These are phyloP conservation scores for Tachysurus vachellii DNA, from an alignment of 2,113 vertebrate species.

Conservation along the genomic window DNA sequence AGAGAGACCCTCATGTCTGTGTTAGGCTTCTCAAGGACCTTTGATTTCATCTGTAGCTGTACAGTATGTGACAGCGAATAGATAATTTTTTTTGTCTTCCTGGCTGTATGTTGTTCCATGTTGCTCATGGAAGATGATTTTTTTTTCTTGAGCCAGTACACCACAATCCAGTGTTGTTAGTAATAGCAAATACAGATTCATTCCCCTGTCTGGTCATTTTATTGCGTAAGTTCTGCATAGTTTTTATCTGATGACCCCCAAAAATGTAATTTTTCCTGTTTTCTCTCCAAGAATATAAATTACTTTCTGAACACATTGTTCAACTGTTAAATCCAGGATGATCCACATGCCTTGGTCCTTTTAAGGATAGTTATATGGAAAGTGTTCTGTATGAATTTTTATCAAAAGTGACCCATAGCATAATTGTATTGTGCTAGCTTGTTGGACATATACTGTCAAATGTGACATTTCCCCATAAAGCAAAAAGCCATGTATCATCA, in stretches of 20 bases:
- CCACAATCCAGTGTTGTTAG: not conserved
- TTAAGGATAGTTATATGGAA: not conserved
- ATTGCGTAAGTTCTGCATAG: not conserved
- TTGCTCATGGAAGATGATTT: no score
- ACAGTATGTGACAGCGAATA: no score
- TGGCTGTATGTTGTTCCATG: no score
- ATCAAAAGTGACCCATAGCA: not conserved
- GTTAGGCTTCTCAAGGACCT: not conserved
- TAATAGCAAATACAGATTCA: no score
- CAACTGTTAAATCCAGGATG: not conserved
- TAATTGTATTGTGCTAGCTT: not conserved
- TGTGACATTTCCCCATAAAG: not conserved
- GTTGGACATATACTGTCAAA: not conserved
- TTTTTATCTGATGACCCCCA: not conserved
- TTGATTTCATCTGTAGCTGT: no score
- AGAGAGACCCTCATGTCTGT: not conserved
- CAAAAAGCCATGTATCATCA: not conserved
- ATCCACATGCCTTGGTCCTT: not conserved
- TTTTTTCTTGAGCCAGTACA: not conserved
- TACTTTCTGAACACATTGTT: not conserved
- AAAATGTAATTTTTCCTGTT: not conserved
- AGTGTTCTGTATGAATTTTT: not conserved
- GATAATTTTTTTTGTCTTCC: no score
- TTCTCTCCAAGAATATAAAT: no score
- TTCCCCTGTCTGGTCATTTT: no score